These are phyloP conservation scores for Sitta carolinensis DNA, from an alignment of 2,797 vertebrate genomes.

Conservation along the genomic window DNA sequence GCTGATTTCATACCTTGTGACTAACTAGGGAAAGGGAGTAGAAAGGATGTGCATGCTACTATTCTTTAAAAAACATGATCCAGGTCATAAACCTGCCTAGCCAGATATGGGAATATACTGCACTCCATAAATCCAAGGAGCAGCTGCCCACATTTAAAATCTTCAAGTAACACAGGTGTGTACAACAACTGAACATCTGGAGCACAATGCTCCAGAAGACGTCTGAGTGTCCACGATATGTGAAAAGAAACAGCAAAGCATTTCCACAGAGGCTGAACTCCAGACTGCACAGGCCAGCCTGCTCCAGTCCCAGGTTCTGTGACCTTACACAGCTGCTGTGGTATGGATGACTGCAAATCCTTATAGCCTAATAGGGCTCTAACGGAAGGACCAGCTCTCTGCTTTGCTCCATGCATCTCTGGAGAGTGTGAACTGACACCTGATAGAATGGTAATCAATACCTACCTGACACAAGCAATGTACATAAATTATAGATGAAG, in stretches of 20 bases:
- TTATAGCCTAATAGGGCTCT: slow-evolving; percentile 8
- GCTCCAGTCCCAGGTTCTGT: background rate
- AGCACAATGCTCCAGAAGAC: background rate
- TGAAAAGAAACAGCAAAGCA: background rate
- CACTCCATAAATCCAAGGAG: background rate
- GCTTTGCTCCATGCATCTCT: background rate
- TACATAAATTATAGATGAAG: slow-evolving; percentile 30
- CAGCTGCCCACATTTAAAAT: background rate
- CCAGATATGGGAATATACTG: background rate
- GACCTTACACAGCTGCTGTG: background rate
- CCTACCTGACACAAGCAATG: background rate
- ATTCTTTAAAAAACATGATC: background rate
- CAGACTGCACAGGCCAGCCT: background rate
- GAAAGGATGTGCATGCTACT: background rate
- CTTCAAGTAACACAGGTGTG: background rate
- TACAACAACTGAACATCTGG: background rate
- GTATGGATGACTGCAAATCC: background rate
- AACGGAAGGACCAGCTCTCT: background rate
- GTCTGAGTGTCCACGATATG: background rate
- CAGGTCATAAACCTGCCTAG: background rate
- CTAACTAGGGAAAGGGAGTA: background rate
- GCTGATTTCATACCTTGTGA: background rate
- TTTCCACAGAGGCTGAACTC: background rate
- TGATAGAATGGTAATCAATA: slow-evolving; percentile 42
- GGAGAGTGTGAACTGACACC: background rate